A percentile compares a stretch with the other conserved stretches of the same genome.
Conservation (phyloP, 2,797 vertebrate genomes). For the Phyllotis vaccarum region DNA sequence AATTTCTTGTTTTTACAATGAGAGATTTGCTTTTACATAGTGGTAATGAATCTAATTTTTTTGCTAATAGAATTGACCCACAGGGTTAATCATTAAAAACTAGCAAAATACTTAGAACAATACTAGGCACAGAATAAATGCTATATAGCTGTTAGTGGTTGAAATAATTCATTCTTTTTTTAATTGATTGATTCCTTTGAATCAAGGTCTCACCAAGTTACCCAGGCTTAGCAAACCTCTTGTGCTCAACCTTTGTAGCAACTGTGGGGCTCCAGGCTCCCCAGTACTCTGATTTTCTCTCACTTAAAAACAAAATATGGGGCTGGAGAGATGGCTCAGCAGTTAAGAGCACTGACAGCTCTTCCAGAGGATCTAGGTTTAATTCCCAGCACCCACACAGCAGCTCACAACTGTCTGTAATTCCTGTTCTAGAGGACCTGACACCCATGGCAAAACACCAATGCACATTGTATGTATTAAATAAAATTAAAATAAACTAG, state of each 20-base stretch:
- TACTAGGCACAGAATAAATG: background rate
- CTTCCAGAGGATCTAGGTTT: background rate
- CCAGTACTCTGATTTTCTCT: background rate
- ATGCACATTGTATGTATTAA: too few relatives aligned
- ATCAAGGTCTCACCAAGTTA: background rate
- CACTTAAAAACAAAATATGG: background rate
- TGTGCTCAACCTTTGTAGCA: background rate
- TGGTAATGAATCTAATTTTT: background rate
- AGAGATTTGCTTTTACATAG: constrained; percentile 35
- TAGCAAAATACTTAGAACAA: constrained; percentile 20
- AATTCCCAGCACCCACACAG: background rate
- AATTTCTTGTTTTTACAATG: constrained; percentile 52
- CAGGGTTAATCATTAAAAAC: constrained; percentile 5
- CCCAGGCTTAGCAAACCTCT: background rate
- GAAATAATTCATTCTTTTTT: background rate
- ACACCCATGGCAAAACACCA: too few relatives aligned
- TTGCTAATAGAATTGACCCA: background rate
- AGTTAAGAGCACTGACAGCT: background rate
- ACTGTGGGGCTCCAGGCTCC: background rate
- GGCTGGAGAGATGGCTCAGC: too few relatives aligned
- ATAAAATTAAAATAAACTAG: too few relatives aligned
- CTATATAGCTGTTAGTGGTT: background rate
- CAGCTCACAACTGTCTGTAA: background rate
- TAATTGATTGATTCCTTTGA: background rate
- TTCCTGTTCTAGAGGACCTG: background rate